A percentile compares a stretch with the other conserved stretches of the same genome.
phyloP scores from a whole-genome alignment of 1,140 invertebrate species.

The Drosophila cardini region DNA sequence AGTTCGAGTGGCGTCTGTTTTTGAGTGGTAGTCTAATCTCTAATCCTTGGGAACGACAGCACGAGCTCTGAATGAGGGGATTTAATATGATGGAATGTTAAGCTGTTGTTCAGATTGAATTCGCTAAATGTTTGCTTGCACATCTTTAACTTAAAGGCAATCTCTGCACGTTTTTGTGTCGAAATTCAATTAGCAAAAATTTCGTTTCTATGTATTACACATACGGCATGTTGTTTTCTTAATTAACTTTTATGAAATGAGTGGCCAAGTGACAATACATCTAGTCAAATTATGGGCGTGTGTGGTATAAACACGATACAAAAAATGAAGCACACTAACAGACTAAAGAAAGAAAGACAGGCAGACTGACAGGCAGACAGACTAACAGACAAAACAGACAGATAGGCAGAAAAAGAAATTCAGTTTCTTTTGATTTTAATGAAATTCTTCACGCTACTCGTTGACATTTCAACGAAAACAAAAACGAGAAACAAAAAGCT shows the following conservation, averaged over 20 bases:
- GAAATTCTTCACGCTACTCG: constrained; percentile 42
- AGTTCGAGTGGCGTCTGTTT: constrained; percentile 20
- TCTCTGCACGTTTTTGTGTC: constrained; percentile 7
- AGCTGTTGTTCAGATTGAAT: constrained; percentile 36
- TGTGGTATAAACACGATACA: constrained; percentile 29
- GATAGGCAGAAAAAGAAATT: constrained; percentile 34
- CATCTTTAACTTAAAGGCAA: constrained; percentile 15
- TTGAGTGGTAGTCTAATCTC: constrained; percentile 19
- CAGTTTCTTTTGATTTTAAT: constrained; percentile 23
- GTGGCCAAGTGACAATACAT: constrained; percentile 5
- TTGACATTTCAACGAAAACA: constrained; percentile 52
- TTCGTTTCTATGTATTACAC: constrained; percentile 29
- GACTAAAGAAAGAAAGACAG: constrained; percentile 5
- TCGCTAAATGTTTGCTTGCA: not conserved
- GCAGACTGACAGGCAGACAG: constrained; percentile 1
- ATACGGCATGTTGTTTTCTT: constrained; percentile 35
- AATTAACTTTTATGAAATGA: constrained; percentile 32
- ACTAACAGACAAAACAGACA: not conserved
- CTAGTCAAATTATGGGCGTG: constrained; percentile 39
- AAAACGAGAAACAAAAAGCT: constrained; percentile 13
- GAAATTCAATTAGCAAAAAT: constrained; percentile 42
- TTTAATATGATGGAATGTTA: constrained; percentile 71
- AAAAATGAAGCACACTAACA: constrained; percentile 9
- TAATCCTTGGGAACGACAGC: constrained; percentile 59
- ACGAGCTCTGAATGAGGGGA: constrained; percentile 39